Base-by-base conservation (phyloP, 2,888 invertebrate genomes). In the Leptopilina drosophilae region DNA sequence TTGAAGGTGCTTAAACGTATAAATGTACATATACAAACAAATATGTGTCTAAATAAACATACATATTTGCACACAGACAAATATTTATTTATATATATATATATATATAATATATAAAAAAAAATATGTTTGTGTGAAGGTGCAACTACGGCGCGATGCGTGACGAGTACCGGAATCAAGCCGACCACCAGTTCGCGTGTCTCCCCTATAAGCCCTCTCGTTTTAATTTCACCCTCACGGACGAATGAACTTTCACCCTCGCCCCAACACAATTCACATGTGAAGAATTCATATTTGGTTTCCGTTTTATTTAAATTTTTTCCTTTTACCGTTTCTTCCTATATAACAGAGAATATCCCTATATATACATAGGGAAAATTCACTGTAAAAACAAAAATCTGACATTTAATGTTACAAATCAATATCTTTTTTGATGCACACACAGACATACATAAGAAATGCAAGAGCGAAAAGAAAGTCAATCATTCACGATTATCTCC, bases 151-250 rank as follows among this genome's bases (percentile, higher is more conserved):
- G 67, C 67, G 49, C 67, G 67, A 69, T 56, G 69, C 69, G 69
- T 73, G 69, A 73, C 69, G n/a, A 53, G 53, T 26, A 40, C 33
- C 33, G 56, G 56, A 73, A 73, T 56, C 56, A 53, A 73, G 56
- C 33, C 56, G 56, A 73, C 56, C 73, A 73, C 56, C n/a, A 73
- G 56, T 56, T 73, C 33, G 73, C 73, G 73, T 73, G 73, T 73
- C 73, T 73, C 53, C 53, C 33, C 53, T 53, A 14, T 33, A 53
- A 53, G 53, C 73, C 53, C 73, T 56, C 8, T 56, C 33, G 33
- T 14, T 40, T 56, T 56, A 56, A 73, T 73, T 40, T 9, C 56
- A 73, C 56, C 73, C 73, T 53, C 73, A 69, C 14, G 53, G 53
- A 73, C 26, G 56, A 14, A 73, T 56, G 33, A 53, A 73, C 53